Conservation (phyloP, 2,888 invertebrate genomes). For the Listrodromus nycthemerus region DNA sequence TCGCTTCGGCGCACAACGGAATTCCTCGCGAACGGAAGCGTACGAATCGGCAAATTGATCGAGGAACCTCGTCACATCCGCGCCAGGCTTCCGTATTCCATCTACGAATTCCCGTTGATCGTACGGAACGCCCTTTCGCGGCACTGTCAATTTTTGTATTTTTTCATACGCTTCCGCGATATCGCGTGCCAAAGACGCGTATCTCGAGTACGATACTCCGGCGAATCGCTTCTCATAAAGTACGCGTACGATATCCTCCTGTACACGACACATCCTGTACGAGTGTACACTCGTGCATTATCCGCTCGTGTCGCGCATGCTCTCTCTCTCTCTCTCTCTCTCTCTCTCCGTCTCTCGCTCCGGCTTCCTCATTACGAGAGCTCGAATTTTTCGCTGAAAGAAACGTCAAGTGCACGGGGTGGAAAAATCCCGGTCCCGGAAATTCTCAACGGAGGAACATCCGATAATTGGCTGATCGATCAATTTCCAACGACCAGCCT, state of each 20-base stretch:
- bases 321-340: too few species aligned
- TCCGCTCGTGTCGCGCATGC: not conserved
- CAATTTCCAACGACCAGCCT: not conserved
- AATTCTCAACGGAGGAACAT: constrained; percentile 4
- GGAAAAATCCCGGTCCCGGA: not conserved
- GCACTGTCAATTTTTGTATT: too few species aligned
- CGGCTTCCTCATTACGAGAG: constrained; percentile 31
- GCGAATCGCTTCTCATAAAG: constrained; percentile 39
- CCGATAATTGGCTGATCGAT: constrained; percentile 47
- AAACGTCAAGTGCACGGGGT: constrained; percentile 1
- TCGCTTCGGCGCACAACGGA: not conserved
- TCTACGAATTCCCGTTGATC: not conserved
- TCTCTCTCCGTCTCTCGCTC: too few species aligned
- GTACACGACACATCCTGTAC: too few species aligned
- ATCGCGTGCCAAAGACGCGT: not conserved
- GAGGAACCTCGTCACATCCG: constrained; percentile 41
- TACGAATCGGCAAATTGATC: constrained; percentile 63
- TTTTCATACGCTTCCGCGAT: not conserved
- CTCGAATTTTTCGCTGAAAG: not conserved
- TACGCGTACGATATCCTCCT: constrained; percentile 20
- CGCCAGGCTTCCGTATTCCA: too few species aligned
- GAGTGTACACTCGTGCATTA: not conserved
- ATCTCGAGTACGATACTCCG: not conserved
- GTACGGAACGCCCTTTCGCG: not conserved
- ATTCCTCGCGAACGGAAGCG: constrained; percentile 49